Conservation (phyloP, 1,140 invertebrate species). For the Nautilus pompilius region DNA sequence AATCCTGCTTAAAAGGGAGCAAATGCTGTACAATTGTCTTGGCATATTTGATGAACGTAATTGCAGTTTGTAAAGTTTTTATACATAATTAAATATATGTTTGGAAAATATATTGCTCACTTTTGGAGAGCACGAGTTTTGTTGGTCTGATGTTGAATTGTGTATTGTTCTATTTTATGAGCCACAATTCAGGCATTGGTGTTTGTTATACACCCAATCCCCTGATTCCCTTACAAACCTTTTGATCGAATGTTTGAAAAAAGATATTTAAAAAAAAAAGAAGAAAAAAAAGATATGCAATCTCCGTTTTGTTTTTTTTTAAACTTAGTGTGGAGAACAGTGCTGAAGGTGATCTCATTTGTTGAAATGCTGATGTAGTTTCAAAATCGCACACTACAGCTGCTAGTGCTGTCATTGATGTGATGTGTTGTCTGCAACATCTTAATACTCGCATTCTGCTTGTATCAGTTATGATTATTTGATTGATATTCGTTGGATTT, state of each 20-base stretch:
- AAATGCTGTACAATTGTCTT: constrained; percentile 2
- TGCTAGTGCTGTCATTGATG: neutral
- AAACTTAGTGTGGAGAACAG: neutral
- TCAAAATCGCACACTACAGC: neutral
- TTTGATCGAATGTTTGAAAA: constrained; percentile 5
- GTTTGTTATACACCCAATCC: constrained; percentile 3
- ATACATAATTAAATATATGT: constrained; percentile 15
- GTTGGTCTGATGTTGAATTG: constrained; percentile 12
- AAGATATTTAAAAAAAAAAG: neutral
- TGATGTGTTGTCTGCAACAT: constrained; percentile 3
- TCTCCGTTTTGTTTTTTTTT: neutral
- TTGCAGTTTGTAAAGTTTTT: constrained; percentile 16
- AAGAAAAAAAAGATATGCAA: constrained; percentile 3
- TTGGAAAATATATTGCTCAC: constrained; percentile 13
- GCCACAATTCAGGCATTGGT: constrained; percentile 7
- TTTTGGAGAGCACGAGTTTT: constrained; percentile 10
- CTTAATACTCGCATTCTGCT: neutral
- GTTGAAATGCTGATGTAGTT: constrained; percentile 2
- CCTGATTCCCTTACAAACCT: constrained; percentile 1
- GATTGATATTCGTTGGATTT: constrained; percentile 4
- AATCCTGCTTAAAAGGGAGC: constrained; percentile 6
- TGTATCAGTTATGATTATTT: constrained; percentile 3
- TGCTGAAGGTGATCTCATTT: constrained; percentile 5
- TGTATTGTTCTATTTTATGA: constrained; percentile 18
- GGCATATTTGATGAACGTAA: constrained; percentile 10